Evolutionary conservation across 2,797 vertebrate genomes (phyloP), one percentile per base, ranked within the genome.

Genomic region (Crenuchus spilurus): DNA sequence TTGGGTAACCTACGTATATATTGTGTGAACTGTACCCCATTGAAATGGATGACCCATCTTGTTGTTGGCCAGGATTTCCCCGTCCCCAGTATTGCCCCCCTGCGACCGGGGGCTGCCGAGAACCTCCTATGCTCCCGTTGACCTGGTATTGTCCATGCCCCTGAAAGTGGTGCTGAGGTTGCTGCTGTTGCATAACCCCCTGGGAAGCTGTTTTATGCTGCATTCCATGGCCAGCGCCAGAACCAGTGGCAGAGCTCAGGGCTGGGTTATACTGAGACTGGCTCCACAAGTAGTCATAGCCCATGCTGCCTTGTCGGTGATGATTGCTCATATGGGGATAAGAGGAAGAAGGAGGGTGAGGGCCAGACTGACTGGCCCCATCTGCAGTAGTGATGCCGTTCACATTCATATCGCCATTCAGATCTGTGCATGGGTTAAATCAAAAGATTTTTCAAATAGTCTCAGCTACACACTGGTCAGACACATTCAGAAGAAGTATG

Each of bases 371-470:
- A 85, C 93, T 91, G 84, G 94, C 93, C 90, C 95, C 95, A 63
- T 93, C 94, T 94, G 95, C 96, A 96, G 95, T 96, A 95, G 96
- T 94, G 93, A 96, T 92, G 91, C 96, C 97, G 90, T 98, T 98
- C 91, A 98, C 95, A 94, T 97, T 97, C 94, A 96, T 92, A 89
- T 95, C 96, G 88, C 96, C 95, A 85, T 97, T 99, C 89, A 97
- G 88, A 93, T 95, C 97, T 99, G 90, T 9, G 22, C 20, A 74
- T 46, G 33, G 71, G 6, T 68, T n/a, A 81, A 49, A 76, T 52
- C 48, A 83, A 10, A 74, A 61, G 31, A 46, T 31, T 6, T 39
- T 60, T 67, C 18, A 64, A 11, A 70, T 46, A 71, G n/a, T 9
- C 7, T 9, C 14, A 26, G 4, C 9, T 48, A 14, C 1, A 46